Percentiles rank a stretch among this genome's conserved stretches.
These are phyloP conservation scores for Colletes gigas DNA, from an alignment of 1,140 invertebrate species.

Conservation along the genomic window DNA sequence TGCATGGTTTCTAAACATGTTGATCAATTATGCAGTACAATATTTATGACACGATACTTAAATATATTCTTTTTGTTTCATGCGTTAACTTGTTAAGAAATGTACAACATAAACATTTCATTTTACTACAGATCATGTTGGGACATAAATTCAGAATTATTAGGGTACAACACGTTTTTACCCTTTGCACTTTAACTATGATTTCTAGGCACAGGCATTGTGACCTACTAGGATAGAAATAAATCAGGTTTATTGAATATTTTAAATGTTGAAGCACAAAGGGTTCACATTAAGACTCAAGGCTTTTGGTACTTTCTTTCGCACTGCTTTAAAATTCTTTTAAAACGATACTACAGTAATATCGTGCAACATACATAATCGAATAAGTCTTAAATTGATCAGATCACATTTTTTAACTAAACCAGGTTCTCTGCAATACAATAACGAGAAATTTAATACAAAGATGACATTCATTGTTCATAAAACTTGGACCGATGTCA, in stretches of 20 bases:
- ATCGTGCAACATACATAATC: background rate
- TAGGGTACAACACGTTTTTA: slow-evolving; percentile 1
- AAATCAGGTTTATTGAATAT: no score
- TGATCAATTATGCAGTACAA: slow-evolving; percentile 32
- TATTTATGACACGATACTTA: slow-evolving; percentile 10
- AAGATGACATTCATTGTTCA: background rate
- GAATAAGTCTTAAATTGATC: background rate
- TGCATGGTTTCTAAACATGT: slow-evolving; percentile 59
- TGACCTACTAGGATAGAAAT: no score
- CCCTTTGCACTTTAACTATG: no score
- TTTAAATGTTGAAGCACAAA: no score
- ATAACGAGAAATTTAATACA: background rate
- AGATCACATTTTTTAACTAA: background rate
- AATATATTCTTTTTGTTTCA: slow-evolving; percentile 7
- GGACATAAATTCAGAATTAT: slow-evolving; percentile 8
- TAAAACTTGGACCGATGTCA: background rate
- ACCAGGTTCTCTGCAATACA: background rate
- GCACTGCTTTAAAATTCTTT: slow-evolving; percentile 1
- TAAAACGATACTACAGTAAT: background rate
- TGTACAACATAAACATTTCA: slow-evolving; percentile 15
- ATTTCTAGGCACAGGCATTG: no score
- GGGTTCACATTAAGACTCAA: no score
- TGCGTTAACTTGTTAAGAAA: background rate
- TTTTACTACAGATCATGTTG: background rate
- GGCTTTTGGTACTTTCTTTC: slow-evolving; percentile 1